A percentile compares a stretch with the other conserved stretches of the same genome.
Evolutionary conservation across 2,888 invertebrate species (phyloP).

Genomic region (Bellardia pandia): DNA sequence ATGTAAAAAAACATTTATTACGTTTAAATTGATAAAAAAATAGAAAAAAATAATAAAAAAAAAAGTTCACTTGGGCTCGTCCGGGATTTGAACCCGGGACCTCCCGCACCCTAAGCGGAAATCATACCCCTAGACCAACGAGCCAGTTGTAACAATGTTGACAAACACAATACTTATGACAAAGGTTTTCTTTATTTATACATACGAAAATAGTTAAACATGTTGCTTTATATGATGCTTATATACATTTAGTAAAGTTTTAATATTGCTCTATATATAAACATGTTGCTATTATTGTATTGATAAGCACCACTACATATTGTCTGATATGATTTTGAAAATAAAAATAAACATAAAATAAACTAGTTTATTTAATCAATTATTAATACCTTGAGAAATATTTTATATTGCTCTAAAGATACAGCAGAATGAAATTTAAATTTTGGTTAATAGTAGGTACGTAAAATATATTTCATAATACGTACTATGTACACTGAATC

Average conservation of each 20-base stretch:
- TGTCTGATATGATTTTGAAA: too few species aligned
- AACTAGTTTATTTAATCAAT: too few species aligned
- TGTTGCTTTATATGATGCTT: not conserved
- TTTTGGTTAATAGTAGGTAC: too few species aligned
- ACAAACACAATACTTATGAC: not conserved
- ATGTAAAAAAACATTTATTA: too few species aligned
- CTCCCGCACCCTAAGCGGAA: conserved; percentile 85
- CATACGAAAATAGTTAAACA: not conserved
- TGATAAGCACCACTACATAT: not conserved
- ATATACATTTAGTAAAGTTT: not conserved
- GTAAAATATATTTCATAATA: too few species aligned
- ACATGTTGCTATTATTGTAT: not conserved
- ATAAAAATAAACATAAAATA: too few species aligned
- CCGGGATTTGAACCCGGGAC: conserved; percentile 85
- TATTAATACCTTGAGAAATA: too few species aligned
- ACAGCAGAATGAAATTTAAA: too few species aligned
- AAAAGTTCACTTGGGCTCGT: conserved; percentile 81
- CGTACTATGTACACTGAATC: too few species aligned
- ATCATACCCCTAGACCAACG: conserved; percentile 84
- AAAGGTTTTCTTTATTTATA: not conserved
- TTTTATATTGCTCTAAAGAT: too few species aligned
- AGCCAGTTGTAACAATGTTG: conserved; percentile 55
- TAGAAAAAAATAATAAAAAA: conserved; percentile 50
- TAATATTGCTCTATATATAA: not conserved
- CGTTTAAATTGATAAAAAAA: too few species aligned